Base-by-base conservation (phyloP, 1,140 invertebrate genomes). In the Drosophila kohkoa region DNA sequence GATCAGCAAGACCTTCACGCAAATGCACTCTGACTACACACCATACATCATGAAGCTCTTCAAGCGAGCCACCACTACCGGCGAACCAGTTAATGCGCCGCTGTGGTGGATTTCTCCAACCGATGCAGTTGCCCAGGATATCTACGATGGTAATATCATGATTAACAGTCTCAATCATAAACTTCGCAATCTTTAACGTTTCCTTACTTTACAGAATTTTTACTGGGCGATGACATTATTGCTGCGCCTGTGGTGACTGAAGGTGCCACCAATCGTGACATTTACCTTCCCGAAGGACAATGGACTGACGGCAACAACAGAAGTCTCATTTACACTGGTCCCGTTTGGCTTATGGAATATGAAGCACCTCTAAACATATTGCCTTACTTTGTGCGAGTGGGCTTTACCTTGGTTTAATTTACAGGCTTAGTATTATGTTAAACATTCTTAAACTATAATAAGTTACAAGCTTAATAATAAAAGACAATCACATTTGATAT, bases 101-200 rank as follows among this genome's bases (percentile, higher is more conserved):
- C 94, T 98, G n/a, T 98, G 98, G 97, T 98, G 97, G 97, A 93
- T 97, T 1, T 96, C 96, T 73, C 97, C 97, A 0, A 93, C 91
- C 0, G 95, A 97, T 79, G 63, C 92, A 15, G 92, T 93, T 49
- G 96, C 96, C 1, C 94, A 95, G 15, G 94, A 92, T 20, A 94
- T 96, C 49, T 95, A 95, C 79, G 95, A 96, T 77, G 94, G 96
- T 96, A 92, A 89, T 89, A 2, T 52, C 4, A 55, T 5, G 1
- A 1, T 32, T 88, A 41, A 65, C 6, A 28, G 15, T 16, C 0
- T 10, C 3, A 10, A 46, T 15, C 32, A 4, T 30, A 1, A 2
- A 6, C n/a, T 2, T 67, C 46, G 1, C 30, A 5, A 1, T n/a
- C 6, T 30, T 49, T 16, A 46, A 41, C 20, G 20, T 4, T 5